These are phyloP conservation scores for Imbricaverruca yamaguchii DNA, from an alignment of 2,888 invertebrate species.

Conservation along the genomic window DNA sequence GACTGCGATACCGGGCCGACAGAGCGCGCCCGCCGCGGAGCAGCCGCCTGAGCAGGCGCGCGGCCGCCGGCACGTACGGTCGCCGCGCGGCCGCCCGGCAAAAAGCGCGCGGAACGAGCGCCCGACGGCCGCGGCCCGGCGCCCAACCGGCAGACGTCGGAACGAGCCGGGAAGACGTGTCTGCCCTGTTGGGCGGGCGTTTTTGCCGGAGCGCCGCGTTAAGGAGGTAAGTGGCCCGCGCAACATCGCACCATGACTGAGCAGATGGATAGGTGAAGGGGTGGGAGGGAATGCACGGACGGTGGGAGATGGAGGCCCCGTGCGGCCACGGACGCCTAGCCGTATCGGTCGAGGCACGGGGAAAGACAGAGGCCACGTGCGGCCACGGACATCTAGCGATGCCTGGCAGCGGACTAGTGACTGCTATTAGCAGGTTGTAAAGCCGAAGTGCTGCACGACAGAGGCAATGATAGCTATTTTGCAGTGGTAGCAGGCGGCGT, in stretches of 20 bases:
- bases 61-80: not conserved
- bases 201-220: not conserved
- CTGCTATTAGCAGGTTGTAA: no score
- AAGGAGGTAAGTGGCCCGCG: slow-evolving; percentile 1
- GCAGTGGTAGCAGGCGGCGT: no score
- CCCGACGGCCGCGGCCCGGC: not conserved
- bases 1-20: not conserved
- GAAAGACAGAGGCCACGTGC: no score
- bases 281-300: no score
- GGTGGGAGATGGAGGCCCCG: no score
- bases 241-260: not conserved
- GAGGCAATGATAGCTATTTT: no score
- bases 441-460: no score
- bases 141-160: not conserved
- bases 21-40: not conserved
- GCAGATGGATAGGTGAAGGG: no score
- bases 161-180: not conserved
- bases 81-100: not conserved
- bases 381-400: no score
- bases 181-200: not conserved
- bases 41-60: not conserved
- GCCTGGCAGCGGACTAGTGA: no score
- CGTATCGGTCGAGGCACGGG: no score
- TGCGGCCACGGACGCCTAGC: no score
- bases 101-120: not conserved